Percentiles rank a stretch among this genome's conserved stretches.
Conservation (phyloP, 2,888 invertebrate species). For the Caenorhabditis sp. region DNA sequence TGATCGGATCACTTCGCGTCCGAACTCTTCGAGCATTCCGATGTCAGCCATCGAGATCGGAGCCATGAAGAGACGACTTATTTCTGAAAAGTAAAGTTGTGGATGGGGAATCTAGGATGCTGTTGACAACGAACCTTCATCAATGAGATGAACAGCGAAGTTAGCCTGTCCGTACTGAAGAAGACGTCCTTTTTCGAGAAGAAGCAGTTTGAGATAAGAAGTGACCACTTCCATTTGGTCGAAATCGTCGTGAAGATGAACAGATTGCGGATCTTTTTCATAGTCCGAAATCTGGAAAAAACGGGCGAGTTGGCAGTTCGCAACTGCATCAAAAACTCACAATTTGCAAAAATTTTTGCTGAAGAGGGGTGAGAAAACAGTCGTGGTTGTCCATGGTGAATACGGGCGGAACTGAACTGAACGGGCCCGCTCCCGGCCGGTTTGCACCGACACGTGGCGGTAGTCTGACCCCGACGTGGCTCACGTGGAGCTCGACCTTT, state of each 20-base stretch:
- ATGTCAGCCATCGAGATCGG: conserved; percentile 46
- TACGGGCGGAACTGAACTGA: conserved; percentile 13
- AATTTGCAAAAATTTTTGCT: conserved; percentile 55
- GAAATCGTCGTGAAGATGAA: conserved; percentile 40
- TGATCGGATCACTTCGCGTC: conserved; percentile 31
- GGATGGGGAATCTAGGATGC: no score
- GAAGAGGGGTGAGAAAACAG: conserved; percentile 60
- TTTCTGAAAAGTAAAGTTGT: conserved; percentile 30
- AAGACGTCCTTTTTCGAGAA: conserved; percentile 53
- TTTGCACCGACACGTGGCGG: conserved; percentile 30
- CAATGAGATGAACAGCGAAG: conserved; percentile 57
- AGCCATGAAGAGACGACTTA: conserved; percentile 58
- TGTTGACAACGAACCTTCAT: no score
- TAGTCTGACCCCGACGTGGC: conserved; percentile 30
- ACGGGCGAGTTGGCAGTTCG: not conserved
- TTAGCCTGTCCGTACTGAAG: conserved; percentile 41
- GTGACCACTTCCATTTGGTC: conserved; percentile 39
- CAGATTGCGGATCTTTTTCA: conserved; percentile 41
- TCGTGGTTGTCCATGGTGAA: conserved; percentile 43
- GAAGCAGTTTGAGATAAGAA: conserved; percentile 44
- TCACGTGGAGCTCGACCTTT: conserved; percentile 11
- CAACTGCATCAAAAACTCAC: conserved; percentile 35
- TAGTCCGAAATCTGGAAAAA: conserved; percentile 37
- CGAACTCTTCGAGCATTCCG: conserved; percentile 47
- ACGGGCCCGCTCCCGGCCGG: not conserved